Evolutionary conservation across 2,113 vertebrate genomes (phyloP).

Genomic region (Vidua chalybeata): DNA sequence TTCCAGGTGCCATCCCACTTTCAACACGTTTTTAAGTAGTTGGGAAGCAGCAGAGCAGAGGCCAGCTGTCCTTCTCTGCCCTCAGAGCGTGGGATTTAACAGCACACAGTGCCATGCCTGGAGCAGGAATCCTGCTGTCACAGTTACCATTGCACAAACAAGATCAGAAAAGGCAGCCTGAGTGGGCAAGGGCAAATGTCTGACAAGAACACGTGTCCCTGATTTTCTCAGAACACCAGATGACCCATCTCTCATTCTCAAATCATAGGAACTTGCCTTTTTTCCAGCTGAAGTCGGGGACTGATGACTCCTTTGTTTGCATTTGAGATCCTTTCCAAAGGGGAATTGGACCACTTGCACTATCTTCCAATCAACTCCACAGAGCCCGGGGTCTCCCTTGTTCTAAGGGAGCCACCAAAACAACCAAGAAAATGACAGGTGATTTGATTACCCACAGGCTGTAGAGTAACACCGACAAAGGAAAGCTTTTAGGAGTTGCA

Average conservation of each 20-base stretch:
- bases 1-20: neutral
- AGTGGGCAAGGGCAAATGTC: neutral
- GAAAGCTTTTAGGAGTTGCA: neutral
- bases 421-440: neutral
- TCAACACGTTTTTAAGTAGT: fast-evolving
- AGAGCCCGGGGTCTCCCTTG: neutral
- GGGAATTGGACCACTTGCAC: neutral
- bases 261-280: neutral
- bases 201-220: fast-evolving
- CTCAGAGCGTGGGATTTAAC: neutral
- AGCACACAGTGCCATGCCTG: neutral
- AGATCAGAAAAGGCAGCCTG: neutral
- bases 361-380: neutral
- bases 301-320: neutral
- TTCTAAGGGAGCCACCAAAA: neutral
- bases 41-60: neutral
- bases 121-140: neutral
- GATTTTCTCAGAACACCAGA: neutral
- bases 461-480: neutral
- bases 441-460: neutral
- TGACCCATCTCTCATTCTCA: neutral
- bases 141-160: neutral
- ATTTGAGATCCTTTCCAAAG: neutral
- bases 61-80: neutral
- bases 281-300: neutral